Evolutionary conservation across 92 coral and sea anemone species (phyloP), one percentile per base, ranked within the genome.

Genomic region (Zoanthus sansibaricus): DNA sequence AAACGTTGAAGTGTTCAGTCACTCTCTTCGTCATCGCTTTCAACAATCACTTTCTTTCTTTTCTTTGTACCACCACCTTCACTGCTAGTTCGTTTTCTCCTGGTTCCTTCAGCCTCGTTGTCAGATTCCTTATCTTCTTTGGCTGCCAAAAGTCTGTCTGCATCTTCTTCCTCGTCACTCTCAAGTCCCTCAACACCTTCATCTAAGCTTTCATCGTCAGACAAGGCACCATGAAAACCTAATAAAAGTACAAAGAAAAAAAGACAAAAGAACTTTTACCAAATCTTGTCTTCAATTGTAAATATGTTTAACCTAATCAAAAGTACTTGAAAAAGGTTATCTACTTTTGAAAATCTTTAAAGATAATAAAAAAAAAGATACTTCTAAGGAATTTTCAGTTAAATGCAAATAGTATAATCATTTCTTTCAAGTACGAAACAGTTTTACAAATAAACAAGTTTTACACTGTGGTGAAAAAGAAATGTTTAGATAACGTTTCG

Each of bases 1-100:
- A 9, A 54, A 70, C 11, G 8, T 82, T 9, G 17, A 33, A 13
- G 47, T 46, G 9, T 18, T 89, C 86, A 95, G 80, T 97, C 99
- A 89, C 99, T 97, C 51, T 97, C 99, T 55, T 97, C 98, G 13
- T 94, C 98, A 82, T 96, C 98, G 79, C 98, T 97, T 76, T 97
- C 99, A 49, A 91, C 96, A 83, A 97, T 95, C 77, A 90, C 90
- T 80, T 94, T 91, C 90, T 91, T 95, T 86, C 96, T 96, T 69
- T 94, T 97, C 51, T 89, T 90, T 52, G 88, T 77, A 59, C 91
- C 87, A 16, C 93, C 94, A 55, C 94, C 97, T 66, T 94, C 96
- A 48, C 87, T 88, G 77, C 88, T 87, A 67, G 88, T 94, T 82
- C 91, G 91, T 69, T 96, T 91, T 83, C 89, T 76, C 72, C 93